Conservation (phyloP, 2,888 invertebrate species). For the Dynastes tityus region DNA sequence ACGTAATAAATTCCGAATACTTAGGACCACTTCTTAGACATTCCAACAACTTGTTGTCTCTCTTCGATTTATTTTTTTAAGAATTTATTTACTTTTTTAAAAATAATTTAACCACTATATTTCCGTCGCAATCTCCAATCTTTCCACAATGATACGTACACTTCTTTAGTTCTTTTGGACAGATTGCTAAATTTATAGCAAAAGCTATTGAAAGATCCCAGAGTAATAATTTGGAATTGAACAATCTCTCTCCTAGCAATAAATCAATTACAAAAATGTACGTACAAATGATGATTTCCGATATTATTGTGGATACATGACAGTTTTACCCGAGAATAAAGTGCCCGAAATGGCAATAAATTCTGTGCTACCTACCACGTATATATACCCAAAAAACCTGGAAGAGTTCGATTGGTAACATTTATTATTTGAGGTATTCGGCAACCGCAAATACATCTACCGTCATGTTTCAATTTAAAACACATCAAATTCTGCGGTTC, state of each 20-base stretch:
- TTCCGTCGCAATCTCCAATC: no score
- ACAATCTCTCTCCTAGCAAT: background rate
- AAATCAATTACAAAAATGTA: background rate
- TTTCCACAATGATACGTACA: no score
- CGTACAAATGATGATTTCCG: background rate
- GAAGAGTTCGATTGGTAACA: constrained; percentile 4
- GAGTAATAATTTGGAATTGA: no score
- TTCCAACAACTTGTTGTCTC: no score
- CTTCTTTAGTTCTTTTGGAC: no score
- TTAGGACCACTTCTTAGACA: no score
- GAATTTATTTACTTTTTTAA: no score
- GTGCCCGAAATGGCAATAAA: constrained; percentile 10
- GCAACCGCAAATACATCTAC: constrained; percentile 25
- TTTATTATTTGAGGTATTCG: constrained; percentile 11
- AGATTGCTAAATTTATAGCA: no score
- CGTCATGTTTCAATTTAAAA: constrained; percentile 34
- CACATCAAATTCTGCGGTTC: constrained; percentile 19
- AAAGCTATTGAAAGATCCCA: no score
- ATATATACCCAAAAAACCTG: constrained; percentile 3
- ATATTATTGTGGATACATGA: background rate
- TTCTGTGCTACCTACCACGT: background rate
- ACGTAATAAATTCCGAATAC: no score
- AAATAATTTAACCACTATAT: no score
- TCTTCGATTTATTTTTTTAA: no score
- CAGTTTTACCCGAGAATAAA: background rate